These are phyloP conservation scores for Rhinogobio ventralis DNA, from an alignment of 2,797 vertebrate species.

Conservation along the genomic window DNA sequence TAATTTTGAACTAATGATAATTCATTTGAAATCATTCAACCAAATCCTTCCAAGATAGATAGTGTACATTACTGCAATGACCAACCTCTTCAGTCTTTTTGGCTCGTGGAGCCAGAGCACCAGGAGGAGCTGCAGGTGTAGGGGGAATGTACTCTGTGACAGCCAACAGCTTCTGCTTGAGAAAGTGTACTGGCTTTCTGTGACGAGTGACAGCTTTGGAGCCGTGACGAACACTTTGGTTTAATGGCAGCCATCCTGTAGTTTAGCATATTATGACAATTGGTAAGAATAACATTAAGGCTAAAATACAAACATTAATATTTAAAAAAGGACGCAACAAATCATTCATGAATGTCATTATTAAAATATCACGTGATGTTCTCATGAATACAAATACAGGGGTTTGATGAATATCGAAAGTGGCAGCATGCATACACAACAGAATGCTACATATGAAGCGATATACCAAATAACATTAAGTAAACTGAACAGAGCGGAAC, in stretches of 20 bases:
- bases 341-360: not conserved
- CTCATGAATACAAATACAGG: not conserved
- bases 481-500: not conserved
- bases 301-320: not conserved
- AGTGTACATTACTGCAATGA: not conserved
- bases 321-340: not conserved
- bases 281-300: not conserved
- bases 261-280: not conserved
- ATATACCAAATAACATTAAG: not conserved
- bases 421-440: too few species aligned
- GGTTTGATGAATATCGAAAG: not conserved
- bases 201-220: constrained; percentile 95
- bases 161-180: constrained; percentile 90
- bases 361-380: not conserved
- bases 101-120: constrained; percentile 68
- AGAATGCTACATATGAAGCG: not conserved
- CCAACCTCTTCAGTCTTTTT: constrained; percentile 67
- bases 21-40: not conserved
- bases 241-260: constrained; percentile 84
- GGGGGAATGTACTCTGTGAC: constrained; percentile 88
- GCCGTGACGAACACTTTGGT: constrained; percentile 82
- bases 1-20: not conserved
- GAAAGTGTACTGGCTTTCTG: constrained; percentile 84
- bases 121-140: constrained; percentile 65
- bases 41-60: not conserved